phyloP scores from a whole-genome alignment of 2,888 invertebrate genomes.

The Stenichneumon culpator region DNA sequence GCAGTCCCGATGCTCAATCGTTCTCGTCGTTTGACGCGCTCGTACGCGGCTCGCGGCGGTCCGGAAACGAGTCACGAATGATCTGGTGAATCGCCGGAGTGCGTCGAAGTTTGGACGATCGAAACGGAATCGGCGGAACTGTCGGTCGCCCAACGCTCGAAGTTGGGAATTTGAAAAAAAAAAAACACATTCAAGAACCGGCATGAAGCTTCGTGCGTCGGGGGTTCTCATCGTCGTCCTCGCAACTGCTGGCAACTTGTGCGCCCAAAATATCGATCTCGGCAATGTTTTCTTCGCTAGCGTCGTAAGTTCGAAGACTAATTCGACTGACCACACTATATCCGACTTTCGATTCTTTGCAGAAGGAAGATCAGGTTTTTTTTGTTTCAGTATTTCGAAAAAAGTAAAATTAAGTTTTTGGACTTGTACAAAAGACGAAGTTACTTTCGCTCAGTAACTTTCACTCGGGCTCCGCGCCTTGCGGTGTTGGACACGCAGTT shows the following conservation, averaged over 20 bases:
- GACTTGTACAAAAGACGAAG: not conserved
- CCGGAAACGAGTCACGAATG: conserved; percentile 42
- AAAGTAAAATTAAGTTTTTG: not conserved
- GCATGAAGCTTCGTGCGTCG: conserved; percentile 50
- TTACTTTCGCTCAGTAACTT: conserved; percentile 6
- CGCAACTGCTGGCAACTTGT: conserved; percentile 40
- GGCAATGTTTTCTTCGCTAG: conserved; percentile 81
- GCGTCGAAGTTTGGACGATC: not conserved
- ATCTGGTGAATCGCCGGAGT: conserved; percentile 14
- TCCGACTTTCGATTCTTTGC: not conserved
- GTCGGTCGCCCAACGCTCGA: not conserved
- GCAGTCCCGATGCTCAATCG: conserved; percentile 47
- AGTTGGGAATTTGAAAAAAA: not conserved
- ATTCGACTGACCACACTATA: not conserved
- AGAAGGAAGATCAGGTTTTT: not conserved
- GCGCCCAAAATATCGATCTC: conserved; percentile 69
- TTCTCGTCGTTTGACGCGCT: conserved; percentile 47
- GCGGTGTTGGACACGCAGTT: not conserved
- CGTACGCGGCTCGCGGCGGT: conserved; percentile 50
- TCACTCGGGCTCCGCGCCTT: not conserved
- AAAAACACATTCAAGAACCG: conserved; percentile 15
- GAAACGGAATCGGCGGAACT: not conserved
- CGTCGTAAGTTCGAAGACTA: conserved; percentile 77
- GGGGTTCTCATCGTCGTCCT: conserved; percentile 53
- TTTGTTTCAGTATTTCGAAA: not conserved